A percentile compares a stretch with the other conserved stretches of the same genome.
These are phyloP conservation scores for Nephrotoma guestfalica DNA, from an alignment of 2,888 invertebrate species.

Conservation along the genomic window DNA sequence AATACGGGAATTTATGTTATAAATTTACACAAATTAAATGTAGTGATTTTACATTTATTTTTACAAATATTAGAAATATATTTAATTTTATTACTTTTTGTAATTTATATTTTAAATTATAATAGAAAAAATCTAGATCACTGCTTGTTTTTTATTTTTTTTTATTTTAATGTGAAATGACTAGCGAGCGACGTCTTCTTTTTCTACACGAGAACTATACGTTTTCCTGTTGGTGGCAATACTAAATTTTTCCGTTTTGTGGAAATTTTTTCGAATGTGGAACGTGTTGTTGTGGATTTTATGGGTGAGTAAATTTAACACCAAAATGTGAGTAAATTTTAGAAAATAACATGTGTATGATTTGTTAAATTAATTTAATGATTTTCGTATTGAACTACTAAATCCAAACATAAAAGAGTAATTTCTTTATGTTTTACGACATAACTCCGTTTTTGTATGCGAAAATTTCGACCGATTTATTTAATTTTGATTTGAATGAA, in stretches of 20 bases:
- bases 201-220: not conserved
- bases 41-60: not conserved
- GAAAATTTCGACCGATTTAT: too few relatives aligned
- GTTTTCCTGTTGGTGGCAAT: not conserved
- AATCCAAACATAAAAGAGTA: too few relatives aligned
- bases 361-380: too few relatives aligned
- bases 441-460: too few relatives aligned
- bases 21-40: not conserved
- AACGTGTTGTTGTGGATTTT: not conserved
- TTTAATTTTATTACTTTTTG: not conserved
- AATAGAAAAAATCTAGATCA: not conserved
- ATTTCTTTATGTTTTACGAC: too few relatives aligned
- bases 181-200: constrained; percentile 4
- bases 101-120: not conserved
- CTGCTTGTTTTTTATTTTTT: constrained; percentile 1
- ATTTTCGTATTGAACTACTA: too few relatives aligned
- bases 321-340: too few relatives aligned
- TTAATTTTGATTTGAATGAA: too few relatives aligned
- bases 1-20: not conserved
- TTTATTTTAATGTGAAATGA: not conserved
- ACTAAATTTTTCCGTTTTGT: not conserved
- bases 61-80: not conserved
- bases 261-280: not conserved
- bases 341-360: too few relatives aligned
- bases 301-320: not conserved